Base-by-base conservation (phyloP, 2,113 vertebrate species). In the Lophura nycthemera region DNA sequence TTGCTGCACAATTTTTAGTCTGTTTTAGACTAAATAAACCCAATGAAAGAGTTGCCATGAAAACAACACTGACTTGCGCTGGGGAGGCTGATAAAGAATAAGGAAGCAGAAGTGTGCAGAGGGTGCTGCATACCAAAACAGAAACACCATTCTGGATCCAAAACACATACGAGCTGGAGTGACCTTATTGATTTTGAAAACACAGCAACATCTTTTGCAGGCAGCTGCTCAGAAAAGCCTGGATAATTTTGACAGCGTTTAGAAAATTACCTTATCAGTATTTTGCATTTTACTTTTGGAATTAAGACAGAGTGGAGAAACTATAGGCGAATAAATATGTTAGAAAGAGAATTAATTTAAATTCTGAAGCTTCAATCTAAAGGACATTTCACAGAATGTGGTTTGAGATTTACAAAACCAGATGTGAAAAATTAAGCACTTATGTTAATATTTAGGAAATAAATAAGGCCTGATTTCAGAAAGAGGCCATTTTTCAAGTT, bases 141-240 rank as follows among this genome's bases (percentile, higher is more conserved):
- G 32, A 73, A 73, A 36, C 75, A 18, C 4, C 1, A 10, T 88
- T 95, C 86, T 59, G 32, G 89, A 92, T 42, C 83, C 64, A 57
- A 90, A 94, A 47, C 34, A 64, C 42, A 30, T 47, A 22, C 29
- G 57, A 40, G 10, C 19, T 78, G 80, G 40, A n/a, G 17, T 91
- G 54, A 83, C 71, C 85, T 82, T 82, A 93, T 45, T 94, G 92
- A 92, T 93, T 94, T 69, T 71, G 47, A 89, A 76, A 91, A 88
- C 40, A 73, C 40, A 88, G 47, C 24, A 92, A 61, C 36, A 27
- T 8, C 66, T 79, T 66, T 83, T 40, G 61, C 10, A 81, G 30
- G 13, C 21, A 90, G 18, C 5, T 61, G 13, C 13, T 92, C 20
- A 75, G 85, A 91, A 90, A 42, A 50, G 36, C 85, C 43, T 56